These are phyloP conservation scores for Pseudeuparius sepicola DNA, from an alignment of 2,888 invertebrate species.

Conservation along the genomic window DNA sequence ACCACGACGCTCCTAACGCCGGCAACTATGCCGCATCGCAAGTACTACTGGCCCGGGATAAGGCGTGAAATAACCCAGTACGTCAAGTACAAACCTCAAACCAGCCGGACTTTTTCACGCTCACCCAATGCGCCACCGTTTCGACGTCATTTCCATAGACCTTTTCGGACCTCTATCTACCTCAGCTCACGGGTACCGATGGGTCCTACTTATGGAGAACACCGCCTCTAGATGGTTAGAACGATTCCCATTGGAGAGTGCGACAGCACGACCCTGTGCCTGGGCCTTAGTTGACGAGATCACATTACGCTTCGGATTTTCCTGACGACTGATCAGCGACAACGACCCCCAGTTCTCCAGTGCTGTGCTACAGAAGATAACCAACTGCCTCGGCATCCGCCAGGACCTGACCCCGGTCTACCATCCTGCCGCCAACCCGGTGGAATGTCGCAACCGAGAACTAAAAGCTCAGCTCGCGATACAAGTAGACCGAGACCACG, in stretches of 20 bases:
- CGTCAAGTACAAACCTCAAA: slow-evolving; percentile 14
- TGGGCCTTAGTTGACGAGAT: slow-evolving; percentile 20
- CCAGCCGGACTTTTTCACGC: no score
- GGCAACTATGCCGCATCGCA: slow-evolving; percentile 23
- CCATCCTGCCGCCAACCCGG: slow-evolving; percentile 26
- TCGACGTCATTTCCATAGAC: no score
- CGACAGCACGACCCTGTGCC: slow-evolving; percentile 20
- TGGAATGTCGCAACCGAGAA: slow-evolving; percentile 27
- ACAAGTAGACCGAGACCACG: no score
- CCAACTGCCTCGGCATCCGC: slow-evolving; percentile 23
- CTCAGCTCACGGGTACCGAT: no score
- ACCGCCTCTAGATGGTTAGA: slow-evolving; percentile 24
- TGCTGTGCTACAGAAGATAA: slow-evolving; percentile 24
- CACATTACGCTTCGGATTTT: slow-evolving; percentile 27
- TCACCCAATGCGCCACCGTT: no score
- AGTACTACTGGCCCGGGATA: slow-evolving; percentile 24
- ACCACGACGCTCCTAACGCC: slow-evolving; percentile 23
- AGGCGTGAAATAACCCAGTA: slow-evolving; percentile 16
- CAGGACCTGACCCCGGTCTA: no score
- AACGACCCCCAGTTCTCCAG: slow-evolving; percentile 29
- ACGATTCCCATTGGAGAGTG: slow-evolving; percentile 19
- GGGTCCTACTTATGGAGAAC: slow-evolving; percentile 24
- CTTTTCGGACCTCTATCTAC: slow-evolving; percentile 4
- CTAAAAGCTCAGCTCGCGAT: no score
- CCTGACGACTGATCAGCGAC: slow-evolving; percentile 28